These are phyloP conservation scores for Eueremaeus valkanovi DNA, from an alignment of 2,888 invertebrate species.

Conservation along the genomic window DNA sequence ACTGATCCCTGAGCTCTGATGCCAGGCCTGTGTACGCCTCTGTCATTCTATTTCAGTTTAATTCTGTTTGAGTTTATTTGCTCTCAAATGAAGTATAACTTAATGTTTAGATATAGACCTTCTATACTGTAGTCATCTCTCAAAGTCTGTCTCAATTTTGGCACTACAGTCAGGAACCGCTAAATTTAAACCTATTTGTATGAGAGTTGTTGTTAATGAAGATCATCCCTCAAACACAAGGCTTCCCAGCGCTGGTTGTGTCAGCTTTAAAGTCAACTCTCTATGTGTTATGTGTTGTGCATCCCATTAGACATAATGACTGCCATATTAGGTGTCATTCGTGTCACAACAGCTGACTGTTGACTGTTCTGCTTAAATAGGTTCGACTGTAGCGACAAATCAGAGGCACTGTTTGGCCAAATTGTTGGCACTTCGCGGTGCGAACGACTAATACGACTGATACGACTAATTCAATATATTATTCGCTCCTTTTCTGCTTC, in stretches of 20 bases:
- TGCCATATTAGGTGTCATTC: constrained; percentile 1
- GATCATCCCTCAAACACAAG: not conserved
- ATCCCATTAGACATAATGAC: not conserved
- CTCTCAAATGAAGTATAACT: constrained; percentile 12
- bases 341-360: no score
- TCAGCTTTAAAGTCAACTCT: not conserved
- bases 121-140: not conserved
- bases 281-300: not conserved
- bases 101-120: no score
- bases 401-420: not conserved
- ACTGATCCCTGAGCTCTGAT: not conserved
- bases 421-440: not conserved
- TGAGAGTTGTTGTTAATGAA: not conserved
- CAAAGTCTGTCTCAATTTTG: not conserved
- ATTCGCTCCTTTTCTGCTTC: not conserved
- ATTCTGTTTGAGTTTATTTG: constrained; percentile 5
- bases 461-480: constrained; percentile 14
- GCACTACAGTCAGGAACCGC: not conserved
- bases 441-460: no score
- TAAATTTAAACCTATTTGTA: not conserved
- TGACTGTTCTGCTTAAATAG: no score
- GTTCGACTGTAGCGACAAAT: not conserved
- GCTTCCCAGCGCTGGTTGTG: not conserved
- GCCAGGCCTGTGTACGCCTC: not conserved
- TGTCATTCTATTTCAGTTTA: not conserved